phyloP scores from a whole-genome alignment of 2,888 invertebrate genomes.

The Plutella xylostella region DNA sequence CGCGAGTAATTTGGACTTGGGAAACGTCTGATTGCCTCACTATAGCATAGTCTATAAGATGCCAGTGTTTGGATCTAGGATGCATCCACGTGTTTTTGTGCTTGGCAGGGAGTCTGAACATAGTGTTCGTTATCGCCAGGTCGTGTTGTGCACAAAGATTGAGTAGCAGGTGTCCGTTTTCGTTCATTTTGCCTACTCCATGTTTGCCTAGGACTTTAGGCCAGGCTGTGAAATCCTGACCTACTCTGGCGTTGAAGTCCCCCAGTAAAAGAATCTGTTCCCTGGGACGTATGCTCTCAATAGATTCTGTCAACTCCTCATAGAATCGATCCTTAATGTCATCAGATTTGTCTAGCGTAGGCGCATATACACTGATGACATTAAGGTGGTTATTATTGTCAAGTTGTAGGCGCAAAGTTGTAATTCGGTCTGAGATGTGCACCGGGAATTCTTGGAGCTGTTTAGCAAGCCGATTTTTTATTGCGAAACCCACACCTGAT shows the following conservation, averaged over 20 bases:
- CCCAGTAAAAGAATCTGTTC: not conserved
- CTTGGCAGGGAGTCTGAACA: slow-evolving; percentile 19
- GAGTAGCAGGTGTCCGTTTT: too few relatives aligned
- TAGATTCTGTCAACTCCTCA: not conserved
- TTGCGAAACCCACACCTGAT: slow-evolving; percentile 15
- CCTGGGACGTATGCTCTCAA: not conserved
- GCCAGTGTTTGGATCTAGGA: slow-evolving; percentile 22
- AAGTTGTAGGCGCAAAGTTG: slow-evolving; percentile 8
- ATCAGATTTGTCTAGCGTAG: slow-evolving; percentile 8
- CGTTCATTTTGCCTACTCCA: not conserved
- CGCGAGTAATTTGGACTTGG: not conserved
- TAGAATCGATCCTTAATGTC: slow-evolving; percentile 6
- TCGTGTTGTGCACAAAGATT: too few relatives aligned
- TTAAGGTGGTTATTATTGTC: slow-evolving; percentile 1
- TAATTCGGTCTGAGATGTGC: slow-evolving; percentile 13
- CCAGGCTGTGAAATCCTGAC: not conserved
- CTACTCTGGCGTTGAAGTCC: slow-evolving; percentile 2
- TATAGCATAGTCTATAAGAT: too few relatives aligned
- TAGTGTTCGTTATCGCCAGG: too few relatives aligned
- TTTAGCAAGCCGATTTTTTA: slow-evolving; percentile 1
- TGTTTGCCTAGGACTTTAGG: not conserved
- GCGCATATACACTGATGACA: slow-evolving; percentile 15
- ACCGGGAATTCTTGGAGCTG: slow-evolving; percentile 5
- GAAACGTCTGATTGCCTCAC: too few relatives aligned
- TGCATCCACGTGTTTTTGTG: slow-evolving; percentile 21